A percentile compares a stretch with the other conserved stretches of the same genome.
Evolutionary conservation across 2,113 vertebrate species (phyloP).

Genomic region (Chelonoidis abingdonii): DNA sequence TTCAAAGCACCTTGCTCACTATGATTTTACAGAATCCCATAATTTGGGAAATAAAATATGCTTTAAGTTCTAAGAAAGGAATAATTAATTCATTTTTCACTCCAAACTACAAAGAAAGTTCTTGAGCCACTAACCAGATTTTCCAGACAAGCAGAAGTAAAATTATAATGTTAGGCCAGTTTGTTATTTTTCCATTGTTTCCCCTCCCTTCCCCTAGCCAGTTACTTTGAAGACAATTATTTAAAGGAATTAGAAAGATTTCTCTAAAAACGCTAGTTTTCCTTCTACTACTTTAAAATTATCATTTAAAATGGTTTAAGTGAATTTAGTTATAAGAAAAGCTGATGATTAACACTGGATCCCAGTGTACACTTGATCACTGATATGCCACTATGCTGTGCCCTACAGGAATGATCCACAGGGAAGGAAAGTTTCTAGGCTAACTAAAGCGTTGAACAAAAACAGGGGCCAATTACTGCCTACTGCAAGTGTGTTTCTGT

Average conservation of each 20-base stretch:
- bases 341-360: not conserved
- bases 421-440: not conserved
- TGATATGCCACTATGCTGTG: fast-evolving
- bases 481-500: fast-evolving
- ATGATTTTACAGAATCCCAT: not conserved
- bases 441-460: not conserved
- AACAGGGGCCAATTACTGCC: not conserved
- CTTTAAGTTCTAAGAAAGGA: conserved; percentile 25
- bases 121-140: not conserved
- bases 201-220: not conserved
- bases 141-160: conserved; percentile 21
- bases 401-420: not conserved
- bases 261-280: not conserved
- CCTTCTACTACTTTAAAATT: not conserved
- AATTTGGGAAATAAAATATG: conserved; percentile 40
- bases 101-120: not conserved
- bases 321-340: not conserved
- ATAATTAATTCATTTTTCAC: not conserved
- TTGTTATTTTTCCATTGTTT: conserved; percentile 33
- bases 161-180: conserved; percentile 25
- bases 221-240: conserved; percentile 15
- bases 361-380: fast-evolving
- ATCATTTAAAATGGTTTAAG: not conserved
- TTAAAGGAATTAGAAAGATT: not conserved
- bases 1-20: not conserved